Base-by-base conservation (phyloP, 2,888 invertebrate genomes). In the Nipponacmea schrenckii region DNA sequence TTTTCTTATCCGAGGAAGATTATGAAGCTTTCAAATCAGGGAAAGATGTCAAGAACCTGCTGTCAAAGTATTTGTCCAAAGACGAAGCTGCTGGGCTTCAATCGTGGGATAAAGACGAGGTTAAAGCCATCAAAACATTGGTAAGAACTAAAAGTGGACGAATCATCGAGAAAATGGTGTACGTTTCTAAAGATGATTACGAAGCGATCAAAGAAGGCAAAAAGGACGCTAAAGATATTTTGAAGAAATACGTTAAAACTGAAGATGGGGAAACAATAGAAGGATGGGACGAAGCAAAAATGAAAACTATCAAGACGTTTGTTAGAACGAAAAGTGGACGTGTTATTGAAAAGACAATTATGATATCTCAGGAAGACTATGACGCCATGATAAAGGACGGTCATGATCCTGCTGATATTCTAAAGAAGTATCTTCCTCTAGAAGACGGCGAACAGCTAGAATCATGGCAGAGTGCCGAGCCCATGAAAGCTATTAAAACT, bases 21-120 rank as follows among this genome's bases (percentile, higher is more conserved):
- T 88, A 86, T 69, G 86, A 86, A 39, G 80, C 80, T 0, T 87
- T 88, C 72, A 86, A 86, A 72, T 68, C 79, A 39, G 87, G 87
- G 5, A 85, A 83, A 67, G 83, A 83, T 68, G 81, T 81, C 3
- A 72, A 72, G 44, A 82, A 83, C 66, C 79, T 84, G 64, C 73
- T 84, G 1, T 79, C 78, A 67, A 85, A 87, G 77, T 87, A 88
- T 77, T 78, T 88, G n/a, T 80, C 83, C 3, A 84, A 84, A 67
- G 85, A 86, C 0, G 86, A 87, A 66, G 86, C 84, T 0, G 80
- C 76, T 15, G 80, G 83, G 17, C 77, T 88, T 56, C 84, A 86
- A 68, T 84, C 84, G 0, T 88, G 86, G 85, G 88, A 88, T 70
- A 86, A 87, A 71, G 87, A 87, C 10, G 88, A 88, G 76, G 86